These are phyloP conservation scores for Delia radicum DNA, from an alignment of 1,140 invertebrate species.

Conservation along the genomic window DNA sequence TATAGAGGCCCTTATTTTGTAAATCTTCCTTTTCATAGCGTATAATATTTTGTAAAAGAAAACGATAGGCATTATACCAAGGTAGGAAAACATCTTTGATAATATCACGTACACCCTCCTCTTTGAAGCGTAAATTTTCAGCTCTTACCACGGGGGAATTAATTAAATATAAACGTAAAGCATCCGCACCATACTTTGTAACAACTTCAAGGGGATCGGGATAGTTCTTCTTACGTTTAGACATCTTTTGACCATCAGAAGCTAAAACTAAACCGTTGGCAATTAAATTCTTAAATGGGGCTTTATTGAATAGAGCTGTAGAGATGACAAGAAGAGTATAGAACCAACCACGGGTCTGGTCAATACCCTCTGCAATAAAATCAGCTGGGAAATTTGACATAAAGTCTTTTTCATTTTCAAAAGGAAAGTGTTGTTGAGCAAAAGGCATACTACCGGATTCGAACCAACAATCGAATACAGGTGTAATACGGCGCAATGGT, in stretches of 20 bases:
- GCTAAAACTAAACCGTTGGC: constrained; percentile 94
- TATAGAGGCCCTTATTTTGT: constrained; percentile 56
- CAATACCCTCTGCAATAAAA: constrained; percentile 98
- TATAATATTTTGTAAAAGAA: constrained; percentile 91
- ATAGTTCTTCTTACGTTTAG: constrained; percentile 98
- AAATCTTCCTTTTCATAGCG: constrained; percentile 74
- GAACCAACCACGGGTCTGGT: constrained; percentile 99
- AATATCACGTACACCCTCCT: constrained; percentile 94
- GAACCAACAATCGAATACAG: constrained; percentile 99
- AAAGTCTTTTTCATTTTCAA: constrained; percentile 89
- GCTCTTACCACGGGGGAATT: constrained; percentile 98
- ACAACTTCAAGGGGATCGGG: constrained; percentile 94
- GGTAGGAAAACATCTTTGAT: constrained; percentile 98
- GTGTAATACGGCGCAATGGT: constrained; percentile 79
- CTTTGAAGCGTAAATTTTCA: constrained; percentile 95
- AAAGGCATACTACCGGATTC: constrained; percentile 99
- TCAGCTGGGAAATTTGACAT: constrained; percentile 96
- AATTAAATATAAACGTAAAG: constrained; percentile 92
- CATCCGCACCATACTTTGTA: constrained; percentile 95
- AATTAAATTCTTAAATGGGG: constrained; percentile 97
- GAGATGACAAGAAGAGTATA: constrained; percentile 96
- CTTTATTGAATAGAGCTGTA: constrained; percentile 93
- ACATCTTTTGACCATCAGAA: constrained; percentile 98
- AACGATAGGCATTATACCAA: constrained; percentile 98
- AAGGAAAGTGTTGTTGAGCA: constrained; percentile 96